These are phyloP conservation scores for Limenitis camilla DNA, from an alignment of 2,888 invertebrate species.

Conservation along the genomic window DNA sequence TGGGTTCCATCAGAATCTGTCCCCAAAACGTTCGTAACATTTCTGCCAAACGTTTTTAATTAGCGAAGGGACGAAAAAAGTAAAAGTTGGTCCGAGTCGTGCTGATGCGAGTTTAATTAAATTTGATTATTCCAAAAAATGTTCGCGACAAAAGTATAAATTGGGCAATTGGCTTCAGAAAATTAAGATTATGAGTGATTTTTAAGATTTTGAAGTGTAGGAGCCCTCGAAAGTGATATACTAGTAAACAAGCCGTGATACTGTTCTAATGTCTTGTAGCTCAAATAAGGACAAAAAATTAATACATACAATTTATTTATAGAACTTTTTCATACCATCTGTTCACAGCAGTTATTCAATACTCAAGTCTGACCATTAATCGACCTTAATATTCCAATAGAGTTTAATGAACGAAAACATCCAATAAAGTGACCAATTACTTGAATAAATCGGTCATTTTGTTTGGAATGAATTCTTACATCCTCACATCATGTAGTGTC, in stretches of 20 bases:
- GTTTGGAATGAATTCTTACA: too few relatives aligned
- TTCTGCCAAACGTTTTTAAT: constrained; percentile 17
- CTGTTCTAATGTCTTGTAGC: too few relatives aligned
- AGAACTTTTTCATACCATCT: neutral
- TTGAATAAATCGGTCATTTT: constrained; percentile 14
- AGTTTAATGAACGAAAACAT: constrained; percentile 23
- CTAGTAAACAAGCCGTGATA: too few relatives aligned
- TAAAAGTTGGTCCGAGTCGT: constrained; percentile 16
- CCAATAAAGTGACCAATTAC: constrained; percentile 23
- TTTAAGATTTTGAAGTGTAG: constrained; percentile 10
- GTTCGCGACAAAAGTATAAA: constrained; percentile 33
- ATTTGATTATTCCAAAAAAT: constrained; percentile 37
- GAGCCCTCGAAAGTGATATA: too few relatives aligned
- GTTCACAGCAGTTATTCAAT: constrained; percentile 8
- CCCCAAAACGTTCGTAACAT: constrained; percentile 10
- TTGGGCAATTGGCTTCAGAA: constrained; percentile 25
- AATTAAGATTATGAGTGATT: constrained; percentile 4
- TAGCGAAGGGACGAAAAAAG: constrained; percentile 14
- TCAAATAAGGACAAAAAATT: too few relatives aligned
- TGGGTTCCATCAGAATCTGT: neutral
- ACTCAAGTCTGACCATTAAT: constrained; percentile 10
- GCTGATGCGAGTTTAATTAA: constrained; percentile 52
- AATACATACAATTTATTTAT: too few relatives aligned
- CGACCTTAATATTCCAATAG: constrained; percentile 23
- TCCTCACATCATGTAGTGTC: too few relatives aligned